Evolutionary conservation across 2,797 vertebrate genomes (phyloP), one percentile per base, ranked within the genome.

Genomic region (Phrynocephalus guinanensis): DNA sequence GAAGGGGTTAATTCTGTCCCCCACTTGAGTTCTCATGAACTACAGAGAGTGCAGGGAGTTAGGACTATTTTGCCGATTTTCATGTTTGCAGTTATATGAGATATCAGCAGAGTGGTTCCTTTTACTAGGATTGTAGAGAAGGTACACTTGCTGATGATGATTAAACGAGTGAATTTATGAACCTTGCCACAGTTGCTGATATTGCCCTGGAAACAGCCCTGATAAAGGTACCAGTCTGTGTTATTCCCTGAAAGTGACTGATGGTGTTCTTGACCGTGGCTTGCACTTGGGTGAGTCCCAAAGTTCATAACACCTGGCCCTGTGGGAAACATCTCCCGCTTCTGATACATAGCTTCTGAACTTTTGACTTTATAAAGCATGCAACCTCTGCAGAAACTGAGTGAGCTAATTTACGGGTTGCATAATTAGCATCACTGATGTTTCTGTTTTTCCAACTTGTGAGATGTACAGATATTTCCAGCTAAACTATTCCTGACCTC

Each of bases 161-260:
- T 30, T 44, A 70, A n/a, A 28, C 5, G 5, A 48, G 16, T 63
- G 28, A 60, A 75, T 28, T 26, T 63, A 30, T 78, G 44, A 68
- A 24, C 38, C 20, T 22, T 76, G 56, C 20, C 50, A 22, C 33
- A 71, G 28, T 75, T 75, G 20, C 11, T 66, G 72, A 48, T 20
- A 76, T n/a, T 75, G 71, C 3, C 72, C 22, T 8, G 48, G 75
- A 84, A 88, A 72, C 28, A 88, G 33, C 60, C 50, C 28, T 88
- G 24, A n/a, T 2, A 52, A 33, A 66, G 73, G 48, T 16, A 26
- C 8, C 3, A 8, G 30, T 87, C 82, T 85, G 78, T 28, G 48
- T 85, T 77, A 68, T 33, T 82, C 28, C 33, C 16, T 80, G 30
- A 67, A 85, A 60, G 28, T 68, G 83, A 56, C 63, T 6, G 5